Base-by-base conservation (phyloP, 2,888 invertebrate genomes). In the Plemyria rubiginata region DNA sequence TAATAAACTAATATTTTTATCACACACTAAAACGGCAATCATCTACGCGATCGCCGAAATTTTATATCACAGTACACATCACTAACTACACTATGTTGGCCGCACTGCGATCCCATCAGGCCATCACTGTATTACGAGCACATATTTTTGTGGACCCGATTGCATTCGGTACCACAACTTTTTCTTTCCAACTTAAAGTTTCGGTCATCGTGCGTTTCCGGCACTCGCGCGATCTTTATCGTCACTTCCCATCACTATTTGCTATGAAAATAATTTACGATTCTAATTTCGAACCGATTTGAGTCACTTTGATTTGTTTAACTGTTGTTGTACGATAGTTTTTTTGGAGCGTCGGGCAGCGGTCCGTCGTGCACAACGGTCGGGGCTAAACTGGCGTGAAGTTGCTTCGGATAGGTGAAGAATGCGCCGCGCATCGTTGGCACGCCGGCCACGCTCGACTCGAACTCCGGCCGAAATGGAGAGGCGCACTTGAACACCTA, bases 401-500 rank as follows among this genome's bases (percentile, higher is more conserved):
- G 92, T 91, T 86, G 78, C 79, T 78, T 80, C 57, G 84, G 87
- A 87, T 87, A 87, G 89, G 90, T 87, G 84, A 88, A 87, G 91
- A 89, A 87, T 92, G 92, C 90, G 90, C 89, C 78, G 91, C 92
- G 92, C 92, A 92, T 88, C 86, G 91, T 89, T 87, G 91, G 90
- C 85, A 86, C 89, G 86, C 89, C 88, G 88, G 84, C 82, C 85
- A 82, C 86, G 86, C 86, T 88, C 84, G 81, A 78, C 77, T 80
- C 77, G 79, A 75, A 83, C 78, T 67, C 81, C 90, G 82, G 75
- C 86, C 77, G 79, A 86, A 84, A 80, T 80, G 76, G 72, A 81
- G 82, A 88, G 87, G 74, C 78, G 77, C 75, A 76, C 74, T 80
- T 70, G 76, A 80, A 76, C 78, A 79, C 75, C 77, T 72, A 79